Base-by-base conservation (phyloP, 2,113 vertebrate species). In the Peromyscus maniculatus region DNA sequence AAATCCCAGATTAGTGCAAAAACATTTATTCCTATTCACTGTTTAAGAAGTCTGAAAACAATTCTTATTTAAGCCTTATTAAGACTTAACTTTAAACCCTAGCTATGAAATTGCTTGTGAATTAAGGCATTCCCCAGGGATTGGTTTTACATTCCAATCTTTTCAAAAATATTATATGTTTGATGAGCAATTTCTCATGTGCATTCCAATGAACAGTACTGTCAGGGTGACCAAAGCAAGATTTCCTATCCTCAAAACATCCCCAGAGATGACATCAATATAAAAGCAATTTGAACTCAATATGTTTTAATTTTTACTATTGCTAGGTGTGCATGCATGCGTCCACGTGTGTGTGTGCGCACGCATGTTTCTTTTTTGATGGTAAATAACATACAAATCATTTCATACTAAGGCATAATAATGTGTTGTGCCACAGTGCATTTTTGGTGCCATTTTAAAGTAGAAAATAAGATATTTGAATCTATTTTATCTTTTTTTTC, bases 181-280 rank as follows among this genome's bases (percentile, higher is more conserved):
- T 97, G 95, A 98, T 98, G 96, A 98, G 96, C 96, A 95, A 98
- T 98, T 98, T 98, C 96, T 98, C 90, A 97, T 97, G 97, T 97
- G 98, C 97, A 96, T 98, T 98, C 97, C 98, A 98, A 97, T 98
- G 93, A 98, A 96, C 91, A 98, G 96, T 97, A 98, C 98, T 97
- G 96, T 98, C 97, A 97, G 66, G 80, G n/a, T 97, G 92, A 98
- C 98, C 95, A 98, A 96, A 98, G 98, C 94, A 98, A 98, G 94
- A 43, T 28, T 98, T 98, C 97, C 97, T 97, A 97, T 99, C 97
- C 93, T 66, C 96, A 97, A 95, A 49, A 1, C 95, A 96, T 98
- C 97, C 36, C 96, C 7, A 7, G 96, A 98, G 97, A 97, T 92
- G 87, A 33, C 33, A 89, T 95, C 87, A 95, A 97, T 98, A 98